phyloP scores from a whole-genome alignment of 2,113 vertebrate genomes.

The Tenrec ecaudatus region DNA sequence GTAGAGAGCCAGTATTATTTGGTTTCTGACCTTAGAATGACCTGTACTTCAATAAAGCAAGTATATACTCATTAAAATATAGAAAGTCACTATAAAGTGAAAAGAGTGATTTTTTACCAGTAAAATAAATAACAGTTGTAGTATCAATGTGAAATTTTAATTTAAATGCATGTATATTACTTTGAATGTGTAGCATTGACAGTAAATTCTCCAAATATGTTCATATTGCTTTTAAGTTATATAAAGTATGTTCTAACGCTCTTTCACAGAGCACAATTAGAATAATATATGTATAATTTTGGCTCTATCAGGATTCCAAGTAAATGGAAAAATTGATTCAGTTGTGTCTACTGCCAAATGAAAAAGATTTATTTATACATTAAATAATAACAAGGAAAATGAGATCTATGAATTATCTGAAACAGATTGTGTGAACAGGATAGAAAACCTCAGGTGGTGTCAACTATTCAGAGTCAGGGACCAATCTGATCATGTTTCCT shows the following conservation, averaged over 20 bases:
- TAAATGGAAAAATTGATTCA: slow-evolving; percentile 1
- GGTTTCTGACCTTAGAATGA: neutral
- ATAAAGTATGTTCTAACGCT: neutral
- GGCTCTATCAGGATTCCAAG: neutral
- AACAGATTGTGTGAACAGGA: neutral
- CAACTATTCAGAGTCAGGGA: neutral
- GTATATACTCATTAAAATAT: slow-evolving; percentile 4
- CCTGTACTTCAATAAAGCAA: slow-evolving; percentile 10
- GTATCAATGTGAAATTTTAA: slow-evolving; percentile 24
- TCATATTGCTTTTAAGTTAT: neutral
- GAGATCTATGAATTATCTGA: neutral
- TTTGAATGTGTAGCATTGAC: neutral
- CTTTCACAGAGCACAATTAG: neutral
- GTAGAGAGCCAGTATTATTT: too few species aligned
- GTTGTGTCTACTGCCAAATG: neutral
- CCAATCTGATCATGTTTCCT: neutral
- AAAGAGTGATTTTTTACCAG: slow-evolving; percentile 11
- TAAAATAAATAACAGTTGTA: slow-evolving; percentile 37
- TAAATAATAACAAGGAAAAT: neutral
- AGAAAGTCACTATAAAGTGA: neutral
- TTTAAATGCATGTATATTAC: neutral
- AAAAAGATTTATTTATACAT: neutral
- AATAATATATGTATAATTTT: neutral
- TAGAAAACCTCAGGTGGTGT: neutral
- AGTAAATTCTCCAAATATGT: neutral